These are phyloP conservation scores for Chaenogobius annularis DNA, from an alignment of 2,113 vertebrate species.

Conservation along the genomic window DNA sequence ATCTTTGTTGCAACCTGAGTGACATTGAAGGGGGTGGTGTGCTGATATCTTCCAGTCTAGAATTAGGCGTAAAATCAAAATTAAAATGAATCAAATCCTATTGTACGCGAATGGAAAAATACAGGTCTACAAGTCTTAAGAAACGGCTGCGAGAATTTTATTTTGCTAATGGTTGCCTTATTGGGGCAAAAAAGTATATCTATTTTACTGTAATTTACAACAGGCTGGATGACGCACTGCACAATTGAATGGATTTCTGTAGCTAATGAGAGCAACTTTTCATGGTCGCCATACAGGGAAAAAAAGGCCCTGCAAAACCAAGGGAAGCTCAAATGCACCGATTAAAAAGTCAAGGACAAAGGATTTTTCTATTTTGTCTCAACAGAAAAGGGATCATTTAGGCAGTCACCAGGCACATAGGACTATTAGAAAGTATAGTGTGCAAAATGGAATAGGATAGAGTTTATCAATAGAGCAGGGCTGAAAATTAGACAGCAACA, in stretches of 20 bases:
- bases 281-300: conserved; percentile 12
- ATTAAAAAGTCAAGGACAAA: conserved; percentile 20
- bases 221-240: not conserved
- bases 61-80: not conserved
- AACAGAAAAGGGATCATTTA: conserved; percentile 12
- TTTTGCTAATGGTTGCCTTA: conserved; percentile 35
- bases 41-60: not conserved
- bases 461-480: not conserved
- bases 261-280: conserved; percentile 49
- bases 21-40: no score
- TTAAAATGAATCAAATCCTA: no score
- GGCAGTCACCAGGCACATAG: not conserved
- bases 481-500: not conserved
- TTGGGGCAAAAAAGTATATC: conserved; percentile 33
- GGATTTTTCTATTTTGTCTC: conserved; percentile 2
- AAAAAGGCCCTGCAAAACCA: conserved; percentile 6
- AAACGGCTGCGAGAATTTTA: not conserved
- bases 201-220: conserved; percentile 23
- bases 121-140: no score
- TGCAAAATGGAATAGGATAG: not conserved
- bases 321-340: not conserved
- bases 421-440: not conserved
- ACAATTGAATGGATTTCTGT: conserved; percentile 42
- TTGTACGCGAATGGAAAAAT: no score
- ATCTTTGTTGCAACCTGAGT: not conserved